Conservation (phyloP, 2,888 invertebrate genomes). For the Flexamia atlantica region DNA sequence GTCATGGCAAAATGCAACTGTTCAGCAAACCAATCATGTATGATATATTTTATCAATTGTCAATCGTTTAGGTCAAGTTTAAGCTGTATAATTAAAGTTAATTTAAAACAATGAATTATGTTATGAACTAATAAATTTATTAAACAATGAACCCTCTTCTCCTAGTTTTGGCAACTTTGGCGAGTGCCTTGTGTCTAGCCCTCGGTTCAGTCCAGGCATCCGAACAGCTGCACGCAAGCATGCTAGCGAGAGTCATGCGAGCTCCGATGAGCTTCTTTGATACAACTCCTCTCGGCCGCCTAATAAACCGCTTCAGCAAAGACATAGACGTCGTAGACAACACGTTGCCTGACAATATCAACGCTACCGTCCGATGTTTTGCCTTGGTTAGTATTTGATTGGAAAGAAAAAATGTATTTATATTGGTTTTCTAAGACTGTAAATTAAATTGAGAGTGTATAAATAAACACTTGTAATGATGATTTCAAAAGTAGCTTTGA, state of each 20-base stretch:
- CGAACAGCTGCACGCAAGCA: conserved; percentile 74
- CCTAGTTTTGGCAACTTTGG: background rate
- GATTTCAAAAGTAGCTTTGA: no score
- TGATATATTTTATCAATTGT: no score
- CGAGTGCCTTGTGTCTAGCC: conserved; percentile 74
- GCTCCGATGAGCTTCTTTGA: conserved; percentile 77
- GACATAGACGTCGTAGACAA: conserved; percentile 86
- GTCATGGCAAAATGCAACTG: background rate
- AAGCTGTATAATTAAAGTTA: no score
- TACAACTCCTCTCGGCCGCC: conserved; percentile 76
- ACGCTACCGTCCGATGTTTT: conserved; percentile 70
- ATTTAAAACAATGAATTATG: no score
- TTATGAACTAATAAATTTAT: no score
- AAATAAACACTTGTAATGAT: no score
- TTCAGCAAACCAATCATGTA: no score
- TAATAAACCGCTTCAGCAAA: conserved; percentile 75
- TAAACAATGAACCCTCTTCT: no score
- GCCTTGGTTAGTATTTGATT: conserved; percentile 69
- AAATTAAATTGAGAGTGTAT: no score
- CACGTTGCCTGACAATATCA: conserved; percentile 69
- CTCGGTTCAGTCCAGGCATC: conserved; percentile 85
- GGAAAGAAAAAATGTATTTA: no score
- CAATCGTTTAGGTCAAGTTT: no score
- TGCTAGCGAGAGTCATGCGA: conserved; percentile 75
- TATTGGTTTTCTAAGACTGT: no score